A percentile compares a stretch with the other conserved stretches of the same genome.
Conservation (phyloP, 2,113 vertebrate genomes). For the Zosterops hypoxanthus region DNA sequence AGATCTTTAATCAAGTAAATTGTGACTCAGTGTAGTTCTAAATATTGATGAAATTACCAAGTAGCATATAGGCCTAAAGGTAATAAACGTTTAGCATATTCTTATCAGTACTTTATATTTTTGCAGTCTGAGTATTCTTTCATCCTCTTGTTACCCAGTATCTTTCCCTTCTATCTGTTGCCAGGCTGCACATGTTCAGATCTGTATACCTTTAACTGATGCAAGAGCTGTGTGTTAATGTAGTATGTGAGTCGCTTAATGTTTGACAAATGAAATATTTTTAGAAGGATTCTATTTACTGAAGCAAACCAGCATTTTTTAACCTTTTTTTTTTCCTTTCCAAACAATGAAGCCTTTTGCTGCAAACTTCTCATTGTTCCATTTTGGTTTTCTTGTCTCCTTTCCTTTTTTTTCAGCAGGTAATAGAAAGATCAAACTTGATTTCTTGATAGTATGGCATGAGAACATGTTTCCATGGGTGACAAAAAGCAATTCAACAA, state of each 20-base stretch:
- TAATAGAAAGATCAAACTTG: too few relatives aligned
- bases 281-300: neutral
- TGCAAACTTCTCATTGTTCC: neutral
- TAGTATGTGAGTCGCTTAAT: neutral
- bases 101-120: neutral
- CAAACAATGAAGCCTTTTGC: neutral
- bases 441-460: too few relatives aligned
- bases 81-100: neutral
- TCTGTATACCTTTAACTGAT: neutral
- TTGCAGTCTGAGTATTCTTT: neutral
- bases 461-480: too few relatives aligned
- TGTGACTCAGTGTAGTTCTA: neutral
- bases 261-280: neutral
- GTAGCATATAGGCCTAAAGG: neutral
- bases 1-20: neutral
- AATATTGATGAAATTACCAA: neutral
- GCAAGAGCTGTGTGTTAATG: neutral
- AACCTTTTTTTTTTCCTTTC: neutral
- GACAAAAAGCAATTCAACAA: too few relatives aligned
- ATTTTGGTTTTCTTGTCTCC: neutral
- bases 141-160: neutral
- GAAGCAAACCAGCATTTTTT: neutral
- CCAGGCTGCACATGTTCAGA: neutral
- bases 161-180: neutral
- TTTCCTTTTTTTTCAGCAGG: neutral